phyloP scores from a whole-genome alignment of 2,113 vertebrate genomes.

The Catagonus wagneri region DNA sequence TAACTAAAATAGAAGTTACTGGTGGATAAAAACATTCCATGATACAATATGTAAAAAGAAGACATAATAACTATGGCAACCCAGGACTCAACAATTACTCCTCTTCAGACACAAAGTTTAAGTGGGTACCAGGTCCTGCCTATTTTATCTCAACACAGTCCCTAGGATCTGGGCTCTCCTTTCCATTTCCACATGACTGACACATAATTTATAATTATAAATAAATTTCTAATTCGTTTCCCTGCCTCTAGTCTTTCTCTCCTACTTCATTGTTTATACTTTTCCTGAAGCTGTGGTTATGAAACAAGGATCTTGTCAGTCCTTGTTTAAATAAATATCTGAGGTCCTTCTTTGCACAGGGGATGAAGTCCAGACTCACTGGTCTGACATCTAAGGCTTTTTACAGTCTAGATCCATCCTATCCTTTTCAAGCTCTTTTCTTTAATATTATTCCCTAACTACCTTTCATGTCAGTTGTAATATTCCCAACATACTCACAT shows the following conservation, averaged over 20 bases:
- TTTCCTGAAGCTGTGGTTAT: slow-evolving; percentile 20
- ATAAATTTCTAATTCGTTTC: slow-evolving; percentile 43
- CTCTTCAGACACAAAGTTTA: background rate
- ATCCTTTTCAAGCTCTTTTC: background rate
- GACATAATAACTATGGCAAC: background rate
- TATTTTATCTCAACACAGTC: background rate
- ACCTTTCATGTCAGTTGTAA: background rate
- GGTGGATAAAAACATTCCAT: slow-evolving; percentile 2
- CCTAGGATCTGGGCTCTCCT: background rate
- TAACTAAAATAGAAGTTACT: background rate
- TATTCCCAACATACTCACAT: background rate
- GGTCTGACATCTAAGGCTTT: background rate
- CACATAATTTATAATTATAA: slow-evolving; percentile 2
- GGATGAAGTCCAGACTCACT: background rate
- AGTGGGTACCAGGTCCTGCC: background rate
- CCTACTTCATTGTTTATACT: background rate
- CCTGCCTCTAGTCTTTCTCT: background rate
- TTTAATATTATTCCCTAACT: background rate
- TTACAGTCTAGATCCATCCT: background rate
- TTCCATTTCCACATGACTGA: slow-evolving; percentile 1
- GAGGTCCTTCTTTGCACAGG: background rate
- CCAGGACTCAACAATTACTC: background rate
- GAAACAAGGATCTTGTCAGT: slow-evolving; percentile 6
- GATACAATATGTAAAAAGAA: background rate
- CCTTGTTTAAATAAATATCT: slow-evolving; percentile 20